Evolutionary conservation across 2,113 vertebrate genomes (phyloP).

Genomic region (Pseudois nayaur): DNA sequence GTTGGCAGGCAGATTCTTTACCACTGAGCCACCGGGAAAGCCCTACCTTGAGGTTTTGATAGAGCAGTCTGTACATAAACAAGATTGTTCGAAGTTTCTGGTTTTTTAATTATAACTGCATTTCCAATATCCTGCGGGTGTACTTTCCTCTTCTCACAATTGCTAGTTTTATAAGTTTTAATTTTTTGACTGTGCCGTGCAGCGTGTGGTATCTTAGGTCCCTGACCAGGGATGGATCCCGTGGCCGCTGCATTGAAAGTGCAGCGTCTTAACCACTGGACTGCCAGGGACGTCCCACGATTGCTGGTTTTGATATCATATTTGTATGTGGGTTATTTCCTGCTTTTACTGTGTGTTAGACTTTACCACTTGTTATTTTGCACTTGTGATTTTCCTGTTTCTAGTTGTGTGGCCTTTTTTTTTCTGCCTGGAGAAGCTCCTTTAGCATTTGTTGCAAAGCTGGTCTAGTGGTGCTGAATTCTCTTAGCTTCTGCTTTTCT

Average conservation of each 20-base stretch:
- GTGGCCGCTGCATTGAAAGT: neutral
- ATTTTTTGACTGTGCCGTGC: neutral
- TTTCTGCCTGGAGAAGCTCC: neutral
- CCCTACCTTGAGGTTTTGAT: neutral
- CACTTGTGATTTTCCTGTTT: neutral
- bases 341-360: neutral
- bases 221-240: neutral
- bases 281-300: neutral
- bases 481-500: neutral
- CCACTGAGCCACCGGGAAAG: neutral
- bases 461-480: neutral
- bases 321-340: neutral
- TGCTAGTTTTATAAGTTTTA: neutral
- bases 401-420: neutral
- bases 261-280: neutral
- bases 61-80: neutral
- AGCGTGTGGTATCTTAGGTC: neutral
- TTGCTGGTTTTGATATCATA: neutral
- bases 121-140: neutral
- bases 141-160: neutral
- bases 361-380: neutral
- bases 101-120: neutral
- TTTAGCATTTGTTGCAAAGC: neutral
- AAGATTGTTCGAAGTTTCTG: neutral
- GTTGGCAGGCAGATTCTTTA: neutral